Evolutionary conservation across 2,888 invertebrate species (phyloP).

Genomic region (Acanthosoma haemorrhoidale): DNA sequence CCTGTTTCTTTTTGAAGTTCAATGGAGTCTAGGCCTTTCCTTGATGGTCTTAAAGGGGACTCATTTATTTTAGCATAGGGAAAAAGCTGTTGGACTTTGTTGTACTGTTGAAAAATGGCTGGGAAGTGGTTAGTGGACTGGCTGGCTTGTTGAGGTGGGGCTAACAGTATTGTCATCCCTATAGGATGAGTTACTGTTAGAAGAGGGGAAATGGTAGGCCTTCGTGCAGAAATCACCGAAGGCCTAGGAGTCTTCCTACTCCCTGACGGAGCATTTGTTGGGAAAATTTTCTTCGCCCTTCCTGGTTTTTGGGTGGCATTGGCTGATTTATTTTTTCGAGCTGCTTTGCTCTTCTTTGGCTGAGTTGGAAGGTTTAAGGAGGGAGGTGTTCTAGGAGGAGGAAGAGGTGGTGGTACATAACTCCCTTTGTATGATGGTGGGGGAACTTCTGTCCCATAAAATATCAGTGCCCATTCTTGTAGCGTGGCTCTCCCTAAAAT

Average conservation of each 20-base stretch:
- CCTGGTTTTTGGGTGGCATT: constrained; percentile 53
- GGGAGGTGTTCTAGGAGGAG: constrained; percentile 39
- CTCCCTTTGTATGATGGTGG: constrained; percentile 43
- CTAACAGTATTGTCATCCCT: constrained; percentile 44
- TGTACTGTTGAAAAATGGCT: constrained; percentile 65
- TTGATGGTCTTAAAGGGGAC: constrained; percentile 39
- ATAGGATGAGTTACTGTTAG: constrained; percentile 41
- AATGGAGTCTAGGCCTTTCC: constrained; percentile 38
- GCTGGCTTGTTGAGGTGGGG: constrained; percentile 46
- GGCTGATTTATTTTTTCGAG: constrained; percentile 52
- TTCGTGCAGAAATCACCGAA: constrained; percentile 39
- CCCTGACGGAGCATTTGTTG: constrained; percentile 44
- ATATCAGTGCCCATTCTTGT: constrained; percentile 87
- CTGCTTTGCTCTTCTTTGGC: constrained; percentile 53
- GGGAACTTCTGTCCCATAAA: constrained; percentile 75
- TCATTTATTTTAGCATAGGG: constrained; percentile 40
- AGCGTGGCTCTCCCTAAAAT: constrained; percentile 75
- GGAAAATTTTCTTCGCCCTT: constrained; percentile 51
- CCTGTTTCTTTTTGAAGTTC: constrained; percentile 39
- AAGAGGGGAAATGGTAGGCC: constrained; percentile 35
- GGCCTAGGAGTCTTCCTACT: constrained; percentile 36
- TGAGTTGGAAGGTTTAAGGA: constrained; percentile 31
- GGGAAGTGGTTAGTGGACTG: constrained; percentile 53
- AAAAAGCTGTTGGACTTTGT: constrained; percentile 60
- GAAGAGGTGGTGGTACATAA: constrained; percentile 39